Percentiles rank a stretch among this genome's conserved stretches.
Evolutionary conservation across 2,797 vertebrate species (phyloP).

Genomic region (Apogon talboti): DNA sequence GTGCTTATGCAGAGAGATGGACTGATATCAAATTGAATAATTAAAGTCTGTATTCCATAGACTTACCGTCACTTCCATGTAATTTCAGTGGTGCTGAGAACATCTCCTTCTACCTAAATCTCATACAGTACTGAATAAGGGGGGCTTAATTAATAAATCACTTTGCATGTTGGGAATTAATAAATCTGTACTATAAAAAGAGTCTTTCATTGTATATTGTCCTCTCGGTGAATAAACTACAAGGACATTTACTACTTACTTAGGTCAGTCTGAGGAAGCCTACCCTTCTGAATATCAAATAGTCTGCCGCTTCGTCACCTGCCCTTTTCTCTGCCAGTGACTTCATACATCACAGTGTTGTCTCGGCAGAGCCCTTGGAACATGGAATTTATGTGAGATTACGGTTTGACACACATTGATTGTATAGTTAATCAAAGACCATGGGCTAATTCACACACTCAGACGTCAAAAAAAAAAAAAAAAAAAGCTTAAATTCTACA

Average conservation of each 20-base stretch:
- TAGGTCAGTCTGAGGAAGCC: constrained; percentile 58
- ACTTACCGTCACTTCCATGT: constrained; percentile 10
- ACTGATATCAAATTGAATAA: background rate
- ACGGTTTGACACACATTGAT: constrained; percentile 56
- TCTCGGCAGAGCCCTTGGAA: constrained; percentile 62
- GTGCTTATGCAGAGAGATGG: background rate
- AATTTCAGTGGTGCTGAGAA: background rate
- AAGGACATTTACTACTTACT: constrained; percentile 62
- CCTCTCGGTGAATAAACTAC: constrained; percentile 47
- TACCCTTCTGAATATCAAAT: constrained; percentile 71
- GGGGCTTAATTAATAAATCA: constrained; percentile 11
- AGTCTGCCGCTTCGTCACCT: constrained; percentile 68
- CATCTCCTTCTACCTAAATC: background rate
- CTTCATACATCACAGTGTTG: constrained; percentile 75
- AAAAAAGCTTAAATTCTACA: too few species aligned
- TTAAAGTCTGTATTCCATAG: background rate
- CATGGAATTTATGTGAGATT: constrained; percentile 61
- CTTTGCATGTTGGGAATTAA: constrained; percentile 5
- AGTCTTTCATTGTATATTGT: constrained; percentile 39
- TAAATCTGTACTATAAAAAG: constrained; percentile 27
- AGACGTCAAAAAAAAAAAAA: background rate
- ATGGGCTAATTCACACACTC: background rate
- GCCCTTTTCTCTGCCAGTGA: constrained; percentile 69
- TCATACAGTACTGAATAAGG: background rate
- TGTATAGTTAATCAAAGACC: constrained; percentile 16